A percentile compares a stretch with the other conserved stretches of the same genome.
phyloP scores from a whole-genome alignment of 2,797 vertebrate genomes.

The Chiroxiphia lanceolata region DNA sequence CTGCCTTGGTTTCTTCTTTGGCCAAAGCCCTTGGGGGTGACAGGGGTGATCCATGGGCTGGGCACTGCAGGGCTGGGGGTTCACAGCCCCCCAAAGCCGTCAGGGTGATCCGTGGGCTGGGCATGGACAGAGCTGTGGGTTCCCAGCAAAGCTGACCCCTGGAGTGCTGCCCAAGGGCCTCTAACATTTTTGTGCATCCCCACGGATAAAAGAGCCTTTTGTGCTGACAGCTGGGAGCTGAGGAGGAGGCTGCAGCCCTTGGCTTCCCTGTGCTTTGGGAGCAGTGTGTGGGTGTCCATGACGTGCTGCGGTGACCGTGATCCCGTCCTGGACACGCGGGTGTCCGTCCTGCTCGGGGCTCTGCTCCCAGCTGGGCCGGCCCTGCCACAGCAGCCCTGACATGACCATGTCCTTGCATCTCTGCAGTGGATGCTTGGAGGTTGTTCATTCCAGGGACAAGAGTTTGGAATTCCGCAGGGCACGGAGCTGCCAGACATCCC shows the following conservation, averaged over 20 bases:
- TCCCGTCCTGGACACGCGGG: fast-evolving
- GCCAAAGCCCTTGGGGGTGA: not conserved
- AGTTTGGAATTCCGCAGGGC: not conserved
- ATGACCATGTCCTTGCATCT: fast-evolving
- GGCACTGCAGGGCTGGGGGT: not conserved
- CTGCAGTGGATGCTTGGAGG: not conserved
- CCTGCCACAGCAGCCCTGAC: fast-evolving
- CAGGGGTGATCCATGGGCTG: not conserved
- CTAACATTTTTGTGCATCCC: not conserved
- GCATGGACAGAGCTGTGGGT: not conserved
- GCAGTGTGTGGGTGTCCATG: not conserved
- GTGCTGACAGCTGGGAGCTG: not conserved
- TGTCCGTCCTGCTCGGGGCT: fast-evolving
- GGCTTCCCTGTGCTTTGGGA: not conserved
- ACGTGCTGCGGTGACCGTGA: not conserved
- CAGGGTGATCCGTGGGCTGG: fast-evolving
- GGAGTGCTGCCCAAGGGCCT: not conserved
- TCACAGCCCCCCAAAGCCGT: not conserved
- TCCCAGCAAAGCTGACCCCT: not conserved
- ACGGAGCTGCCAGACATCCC: not conserved
- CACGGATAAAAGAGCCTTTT: not conserved
- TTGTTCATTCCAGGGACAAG: fast-evolving
- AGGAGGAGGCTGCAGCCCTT: not conserved
- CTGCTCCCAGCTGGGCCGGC: not conserved
- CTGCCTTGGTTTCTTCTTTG: not conserved